Evolutionary conservation across 2,888 invertebrate genomes (phyloP).

Genomic region (Bursaphelenchus okinawaensis): DNA sequence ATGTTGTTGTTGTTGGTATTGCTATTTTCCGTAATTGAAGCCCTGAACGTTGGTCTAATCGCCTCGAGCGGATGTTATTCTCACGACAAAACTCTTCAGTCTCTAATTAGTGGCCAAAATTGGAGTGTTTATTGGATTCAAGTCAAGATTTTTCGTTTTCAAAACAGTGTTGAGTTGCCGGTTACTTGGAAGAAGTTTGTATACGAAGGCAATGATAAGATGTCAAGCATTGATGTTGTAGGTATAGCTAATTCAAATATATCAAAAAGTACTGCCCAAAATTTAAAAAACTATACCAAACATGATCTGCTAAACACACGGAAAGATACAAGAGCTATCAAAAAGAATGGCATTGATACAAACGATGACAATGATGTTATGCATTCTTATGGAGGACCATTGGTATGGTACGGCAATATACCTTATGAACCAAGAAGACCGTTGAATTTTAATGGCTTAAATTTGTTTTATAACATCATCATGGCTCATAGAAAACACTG

Average conservation of each 20-base stretch:
- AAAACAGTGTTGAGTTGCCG: slow-evolving; percentile 33
- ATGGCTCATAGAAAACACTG: slow-evolving; percentile 41
- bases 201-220: not conserved
- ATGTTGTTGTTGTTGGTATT: too few species aligned
- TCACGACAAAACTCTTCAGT: slow-evolving; percentile 49
- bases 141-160: slow-evolving; percentile 44
- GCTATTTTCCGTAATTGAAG: too few species aligned
- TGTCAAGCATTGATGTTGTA: not conserved
- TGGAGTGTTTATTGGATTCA: slow-evolving; percentile 48
- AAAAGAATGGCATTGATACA: too few species aligned
- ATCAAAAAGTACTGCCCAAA: not conserved
- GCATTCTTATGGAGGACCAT: slow-evolving; percentile 24
- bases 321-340: slow-evolving; percentile 5
- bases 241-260: not conserved
- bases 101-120: slow-evolving; percentile 21
- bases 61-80: slow-evolving; percentile 49
- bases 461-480: slow-evolving; percentile 43
- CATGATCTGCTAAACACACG: not conserved
- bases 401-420: slow-evolving; percentile 40
- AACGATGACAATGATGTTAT: slow-evolving; percentile 1
- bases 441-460: slow-evolving; percentile 39
- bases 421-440: slow-evolving; percentile 42
- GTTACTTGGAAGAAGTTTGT: slow-evolving; percentile 31
- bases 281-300: not conserved
- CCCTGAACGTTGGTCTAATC: slow-evolving; percentile 33